Percentiles rank a stretch among this genome's conserved stretches.
phyloP scores from a whole-genome alignment of 2,888 invertebrate species.

The Lumbricus terrestris region DNA sequence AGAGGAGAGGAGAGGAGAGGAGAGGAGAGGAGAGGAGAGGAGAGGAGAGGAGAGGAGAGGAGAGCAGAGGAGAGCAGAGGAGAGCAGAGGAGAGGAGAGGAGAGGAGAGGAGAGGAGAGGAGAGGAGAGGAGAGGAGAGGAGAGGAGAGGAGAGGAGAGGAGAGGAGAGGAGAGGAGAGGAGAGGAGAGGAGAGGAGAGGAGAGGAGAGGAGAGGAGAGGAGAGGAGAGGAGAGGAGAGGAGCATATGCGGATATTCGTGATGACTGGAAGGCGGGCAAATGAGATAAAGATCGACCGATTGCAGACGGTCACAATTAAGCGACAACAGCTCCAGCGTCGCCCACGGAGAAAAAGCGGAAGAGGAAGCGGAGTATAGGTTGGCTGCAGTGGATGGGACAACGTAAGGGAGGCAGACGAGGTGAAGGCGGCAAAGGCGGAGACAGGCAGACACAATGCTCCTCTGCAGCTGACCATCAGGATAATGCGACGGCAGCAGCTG shows the following conservation, averaged over 20 bases:
- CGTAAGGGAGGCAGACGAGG: neutral
- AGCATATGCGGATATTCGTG: neutral
- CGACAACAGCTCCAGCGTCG: neutral
- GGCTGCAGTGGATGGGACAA: neutral
- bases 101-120: too few species aligned
- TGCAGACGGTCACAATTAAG: neutral
- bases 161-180: too few species aligned
- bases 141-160: neutral
- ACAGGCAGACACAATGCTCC: neutral
- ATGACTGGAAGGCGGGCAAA: neutral
- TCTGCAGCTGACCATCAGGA: too few species aligned
- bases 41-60: too few species aligned
- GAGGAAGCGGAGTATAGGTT: too few species aligned
- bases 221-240: too few species aligned
- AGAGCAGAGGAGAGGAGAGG: too few species aligned
- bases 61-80: too few species aligned
- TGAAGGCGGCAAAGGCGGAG: neutral
- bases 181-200: too few species aligned
- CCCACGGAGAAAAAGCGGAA: neutral
- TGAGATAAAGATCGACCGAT: neutral
- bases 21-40: neutral
- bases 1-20: neutral
- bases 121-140: too few species aligned
- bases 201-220: too few species aligned
- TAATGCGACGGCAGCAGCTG: too few species aligned